A percentile compares a stretch with the other conserved stretches of the same genome.
phyloP scores from a whole-genome alignment of 1,140 invertebrate genomes.

The Macrotrachela quadricornifera region DNA sequence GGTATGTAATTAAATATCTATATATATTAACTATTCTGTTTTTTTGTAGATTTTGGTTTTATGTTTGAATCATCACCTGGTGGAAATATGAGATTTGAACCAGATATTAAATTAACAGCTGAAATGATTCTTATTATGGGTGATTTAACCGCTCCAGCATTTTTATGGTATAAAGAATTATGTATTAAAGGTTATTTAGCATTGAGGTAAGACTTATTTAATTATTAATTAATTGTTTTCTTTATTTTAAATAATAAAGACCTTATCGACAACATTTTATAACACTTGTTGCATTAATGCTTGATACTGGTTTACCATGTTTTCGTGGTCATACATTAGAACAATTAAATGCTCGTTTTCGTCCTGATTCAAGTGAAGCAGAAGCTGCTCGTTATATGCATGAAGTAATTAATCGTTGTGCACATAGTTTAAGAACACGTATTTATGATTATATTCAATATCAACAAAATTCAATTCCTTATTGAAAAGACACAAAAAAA shows the following conservation, averaged over 20 bases:
- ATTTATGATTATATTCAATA: slow-evolving; percentile 98
- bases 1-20: slow-evolving; percentile 15
- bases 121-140: slow-evolving; percentile 99
- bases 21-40: neutral
- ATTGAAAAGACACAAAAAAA: too few species aligned
- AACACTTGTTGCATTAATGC: slow-evolving; percentile 82
- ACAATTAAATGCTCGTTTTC: slow-evolving; percentile 60
- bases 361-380: slow-evolving; percentile 62
- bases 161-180: slow-evolving; percentile 88
- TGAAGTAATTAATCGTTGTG: slow-evolving; percentile 74
- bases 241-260: slow-evolving; percentile 30
- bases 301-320: slow-evolving; percentile 94
- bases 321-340: slow-evolving; percentile 96
- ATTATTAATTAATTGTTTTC: too few species aligned
- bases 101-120: slow-evolving; percentile 92
- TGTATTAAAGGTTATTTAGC: slow-evolving; percentile 91
- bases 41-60: slow-evolving; percentile 73
- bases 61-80: slow-evolving; percentile 99
- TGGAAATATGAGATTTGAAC: slow-evolving; percentile 93
- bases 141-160: slow-evolving; percentile 83
- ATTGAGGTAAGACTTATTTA: slow-evolving; percentile 23
- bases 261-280: slow-evolving; percentile 90
- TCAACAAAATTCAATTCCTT: slow-evolving; percentile 96
- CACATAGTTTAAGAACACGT: slow-evolving; percentile 75
- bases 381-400: slow-evolving; percentile 87